Percentiles rank a stretch among this genome's conserved stretches.
These are phyloP conservation scores for Hoplostethus atlanticus DNA, from an alignment of 2,797 vertebrate genomes.

Conservation along the genomic window DNA sequence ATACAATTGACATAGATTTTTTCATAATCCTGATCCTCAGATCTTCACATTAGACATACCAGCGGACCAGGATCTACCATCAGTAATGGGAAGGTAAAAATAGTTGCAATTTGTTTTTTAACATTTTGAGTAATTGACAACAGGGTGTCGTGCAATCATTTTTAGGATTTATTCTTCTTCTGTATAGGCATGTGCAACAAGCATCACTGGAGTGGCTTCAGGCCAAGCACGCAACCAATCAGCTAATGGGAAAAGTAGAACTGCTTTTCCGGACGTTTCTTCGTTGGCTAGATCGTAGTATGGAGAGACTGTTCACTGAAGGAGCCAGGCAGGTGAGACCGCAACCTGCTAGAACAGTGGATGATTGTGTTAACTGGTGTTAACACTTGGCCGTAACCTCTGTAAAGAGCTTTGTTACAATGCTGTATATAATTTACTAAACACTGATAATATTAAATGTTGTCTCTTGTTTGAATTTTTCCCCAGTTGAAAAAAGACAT, in stretches of 20 bases:
- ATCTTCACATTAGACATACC: conserved; percentile 87
- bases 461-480: not conserved
- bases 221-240: conserved; percentile 88
- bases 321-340: conserved; percentile 85
- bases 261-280: conserved; percentile 87
- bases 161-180: conserved; percentile 17
- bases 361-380: not conserved
- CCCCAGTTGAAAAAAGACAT: conserved; percentile 87
- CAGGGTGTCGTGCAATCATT: not conserved
- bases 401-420: not conserved
- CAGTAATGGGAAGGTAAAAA: conserved; percentile 85
- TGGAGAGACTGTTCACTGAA: conserved; percentile 89
- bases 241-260: conserved; percentile 86
- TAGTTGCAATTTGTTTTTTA: not conserved
- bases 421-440: not conserved
- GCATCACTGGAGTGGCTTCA: conserved; percentile 86
- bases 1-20: not conserved
- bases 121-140: not conserved
- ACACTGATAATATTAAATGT: not conserved
- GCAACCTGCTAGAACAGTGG: not conserved
- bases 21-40: conserved; percentile 58
- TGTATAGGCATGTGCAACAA: conserved; percentile 82
- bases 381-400: not conserved
- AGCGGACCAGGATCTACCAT: conserved; percentile 85
- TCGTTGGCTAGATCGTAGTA: conserved; percentile 88